These are phyloP conservation scores for Hypsopygia costalis DNA, from an alignment of 2,888 invertebrate species.

Conservation along the genomic window DNA sequence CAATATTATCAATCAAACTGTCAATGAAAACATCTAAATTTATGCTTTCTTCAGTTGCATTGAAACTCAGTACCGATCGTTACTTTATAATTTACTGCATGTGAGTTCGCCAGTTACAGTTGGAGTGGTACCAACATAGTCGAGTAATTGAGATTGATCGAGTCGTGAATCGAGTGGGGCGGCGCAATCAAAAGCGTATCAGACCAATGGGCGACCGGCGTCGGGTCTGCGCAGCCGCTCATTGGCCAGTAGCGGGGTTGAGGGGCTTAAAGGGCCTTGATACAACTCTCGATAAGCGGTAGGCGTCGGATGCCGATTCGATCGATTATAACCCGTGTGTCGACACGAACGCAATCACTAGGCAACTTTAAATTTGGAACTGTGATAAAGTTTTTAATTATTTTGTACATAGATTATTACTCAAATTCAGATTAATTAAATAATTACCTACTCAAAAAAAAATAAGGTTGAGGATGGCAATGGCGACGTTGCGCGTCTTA, in stretches of 20 bases:
- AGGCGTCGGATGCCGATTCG: constrained; percentile 66
- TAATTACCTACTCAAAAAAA: constrained; percentile 4
- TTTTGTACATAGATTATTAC: background rate
- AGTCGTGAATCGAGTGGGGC: constrained; percentile 71
- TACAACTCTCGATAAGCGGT: constrained; percentile 73
- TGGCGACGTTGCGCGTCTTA: too few species aligned
- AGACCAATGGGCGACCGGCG: constrained; percentile 62
- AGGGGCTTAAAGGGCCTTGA: constrained; percentile 70
- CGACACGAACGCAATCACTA: constrained; percentile 10
- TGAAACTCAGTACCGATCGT: constrained; percentile 11
- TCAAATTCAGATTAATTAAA: background rate
- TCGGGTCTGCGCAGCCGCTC: constrained; percentile 37
- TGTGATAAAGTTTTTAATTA: too few species aligned
- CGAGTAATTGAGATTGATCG: constrained; percentile 76
- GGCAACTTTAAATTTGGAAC: too few species aligned
- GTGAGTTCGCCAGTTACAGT: constrained; percentile 43
- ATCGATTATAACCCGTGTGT: constrained; percentile 66
- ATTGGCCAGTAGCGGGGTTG: constrained; percentile 68
- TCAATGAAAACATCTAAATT: too few species aligned
- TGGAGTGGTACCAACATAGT: constrained; percentile 53
- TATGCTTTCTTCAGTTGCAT: background rate
- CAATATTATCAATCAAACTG: too few species aligned
- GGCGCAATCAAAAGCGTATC: constrained; percentile 77
- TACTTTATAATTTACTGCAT: constrained; percentile 38
- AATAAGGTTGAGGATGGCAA: too few species aligned